Base-by-base conservation (phyloP, 2,888 invertebrate genomes). In the Trichopoda pennipes region DNA sequence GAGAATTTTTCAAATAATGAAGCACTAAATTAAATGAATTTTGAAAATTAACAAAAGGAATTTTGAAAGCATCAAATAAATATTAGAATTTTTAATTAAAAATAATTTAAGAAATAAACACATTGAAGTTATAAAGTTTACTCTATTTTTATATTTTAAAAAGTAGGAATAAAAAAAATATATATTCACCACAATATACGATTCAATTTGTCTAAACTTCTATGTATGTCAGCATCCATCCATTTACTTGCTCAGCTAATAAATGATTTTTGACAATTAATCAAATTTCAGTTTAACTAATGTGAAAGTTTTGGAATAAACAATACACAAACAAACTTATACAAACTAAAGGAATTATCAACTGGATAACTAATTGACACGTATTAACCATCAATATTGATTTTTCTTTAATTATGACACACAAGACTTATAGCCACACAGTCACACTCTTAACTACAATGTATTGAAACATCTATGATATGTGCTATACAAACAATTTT, bases 331-430 rank as follows among this genome's bases (percentile, higher is more conserved):
- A 17, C 21, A 19, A 7, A n/a, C 21, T 8, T 8, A n/a, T n/a
- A 35, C n/a, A 35, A 3, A 38, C 10, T 10, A 42, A 63, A 28
- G 21, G 2, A 64, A 12, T 19, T 9, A 38, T 44, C 47, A 38
- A 35, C 63, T 69, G 10, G 47, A 8, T 32, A 17, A 14, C 21
- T 17, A 73, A 19, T 32, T 44, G 66, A 55, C 19, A 55, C 55
- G 23, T 38, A 61, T 61, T 44, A 74, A 64, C 69, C 74, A 78
- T 81, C 78, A 81, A 72, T 81, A 74, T 74, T 66, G 74, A 78
- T 81, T 58, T 74, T 55, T 70, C n/a, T 6, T 60, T 81, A 81
- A 81, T 81, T 81, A 81, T 78, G 78, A 75, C 58, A 74, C 60
- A 64, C 70, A 55, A 61, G 47, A 64, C 49, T 32, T 19, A n/a